Evolutionary conservation across 2,888 invertebrate genomes (phyloP).

Genomic region (Caenorhabditis sp.): DNA sequence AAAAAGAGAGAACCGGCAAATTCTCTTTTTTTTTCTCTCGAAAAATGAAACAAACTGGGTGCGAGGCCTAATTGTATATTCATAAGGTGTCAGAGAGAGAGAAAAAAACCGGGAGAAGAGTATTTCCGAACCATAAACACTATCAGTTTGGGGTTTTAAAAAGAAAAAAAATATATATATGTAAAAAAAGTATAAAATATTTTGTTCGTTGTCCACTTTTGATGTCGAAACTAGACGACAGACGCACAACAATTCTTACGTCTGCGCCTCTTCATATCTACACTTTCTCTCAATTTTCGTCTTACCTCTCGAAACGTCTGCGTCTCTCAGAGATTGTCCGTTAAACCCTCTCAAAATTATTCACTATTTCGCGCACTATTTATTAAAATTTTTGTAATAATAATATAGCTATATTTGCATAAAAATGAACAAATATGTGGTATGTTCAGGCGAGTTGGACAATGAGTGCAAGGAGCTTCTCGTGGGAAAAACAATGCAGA

Average conservation of each 20-base stretch:
- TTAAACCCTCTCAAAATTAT: background rate
- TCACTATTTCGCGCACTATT: background rate
- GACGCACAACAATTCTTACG: background rate
- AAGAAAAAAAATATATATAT: background rate
- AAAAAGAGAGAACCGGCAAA: background rate
- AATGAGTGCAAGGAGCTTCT: background rate
- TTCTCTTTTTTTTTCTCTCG: background rate
- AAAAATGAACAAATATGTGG: background rate
- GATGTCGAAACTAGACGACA: slow-evolving; percentile 1
- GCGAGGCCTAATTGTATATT: slow-evolving; percentile 38
- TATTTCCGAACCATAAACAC: background rate
- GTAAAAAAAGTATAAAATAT: slow-evolving; percentile 1
- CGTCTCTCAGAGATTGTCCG: background rate
- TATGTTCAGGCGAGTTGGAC: background rate
- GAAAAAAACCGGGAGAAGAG: slow-evolving; percentile 2
- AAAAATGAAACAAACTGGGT: background rate
- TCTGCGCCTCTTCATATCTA: background rate
- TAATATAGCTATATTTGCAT: background rate
- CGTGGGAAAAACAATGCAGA: background rate
- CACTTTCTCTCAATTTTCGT: background rate
- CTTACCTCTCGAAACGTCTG: background rate
- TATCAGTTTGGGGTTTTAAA: background rate
- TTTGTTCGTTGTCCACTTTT: slow-evolving; percentile 1
- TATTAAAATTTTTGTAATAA: background rate
- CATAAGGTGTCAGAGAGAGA: slow-evolving; percentile 33